Conservation (phyloP, 2,888 invertebrate species). For the Pyrrhosoma nymphula region DNA sequence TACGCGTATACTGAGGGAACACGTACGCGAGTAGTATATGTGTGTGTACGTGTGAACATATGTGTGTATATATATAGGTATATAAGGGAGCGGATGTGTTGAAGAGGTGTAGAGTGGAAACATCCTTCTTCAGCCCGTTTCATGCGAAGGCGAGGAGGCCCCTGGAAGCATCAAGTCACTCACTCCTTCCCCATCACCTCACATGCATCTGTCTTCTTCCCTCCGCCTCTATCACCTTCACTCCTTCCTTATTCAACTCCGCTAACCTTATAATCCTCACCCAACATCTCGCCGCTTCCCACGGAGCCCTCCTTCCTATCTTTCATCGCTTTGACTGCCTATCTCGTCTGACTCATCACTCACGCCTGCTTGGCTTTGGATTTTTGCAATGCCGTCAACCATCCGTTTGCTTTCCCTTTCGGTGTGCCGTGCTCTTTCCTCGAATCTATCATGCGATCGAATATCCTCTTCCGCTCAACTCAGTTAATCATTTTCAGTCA, state of each 20-base stretch:
- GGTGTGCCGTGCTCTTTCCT: not conserved
- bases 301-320: not conserved
- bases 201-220: not conserved
- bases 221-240: not conserved
- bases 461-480: not conserved
- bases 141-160: not conserved
- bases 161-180: constrained; percentile 14
- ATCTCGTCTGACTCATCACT: not conserved
- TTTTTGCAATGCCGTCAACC: not conserved
- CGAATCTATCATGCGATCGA: no score
- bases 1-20: no score
- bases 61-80: no score
- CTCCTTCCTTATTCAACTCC: not conserved
- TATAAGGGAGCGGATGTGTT: not conserved
- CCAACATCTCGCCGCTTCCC: not conserved
- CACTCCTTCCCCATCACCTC: not conserved
- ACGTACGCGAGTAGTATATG: not conserved
- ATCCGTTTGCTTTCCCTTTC: not conserved
- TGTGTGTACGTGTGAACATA: not conserved
- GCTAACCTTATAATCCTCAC: not conserved
- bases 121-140: not conserved
- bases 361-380: not conserved
- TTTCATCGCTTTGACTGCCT: not conserved
- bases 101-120: not conserved
- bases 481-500: no score